A percentile compares a stretch with the other conserved stretches of the same genome.
These are phyloP conservation scores for Steinernema carpocapsae DNA, from an alignment of 2,888 invertebrate genomes.

Conservation along the genomic window DNA sequence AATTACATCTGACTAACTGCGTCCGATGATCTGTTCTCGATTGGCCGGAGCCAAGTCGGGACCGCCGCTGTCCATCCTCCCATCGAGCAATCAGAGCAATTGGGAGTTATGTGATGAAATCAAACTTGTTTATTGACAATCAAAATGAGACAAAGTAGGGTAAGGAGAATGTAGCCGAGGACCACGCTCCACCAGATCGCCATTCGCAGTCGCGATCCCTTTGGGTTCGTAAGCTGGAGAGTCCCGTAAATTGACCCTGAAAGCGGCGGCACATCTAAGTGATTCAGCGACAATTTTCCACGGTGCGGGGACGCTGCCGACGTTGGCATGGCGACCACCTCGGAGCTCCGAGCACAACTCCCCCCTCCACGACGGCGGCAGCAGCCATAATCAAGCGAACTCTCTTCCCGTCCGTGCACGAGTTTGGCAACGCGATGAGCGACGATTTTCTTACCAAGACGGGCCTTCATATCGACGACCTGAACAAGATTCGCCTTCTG, in stretches of 20 bases:
- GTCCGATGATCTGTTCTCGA: conserved; percentile 4
- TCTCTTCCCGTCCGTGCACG: too few species aligned
- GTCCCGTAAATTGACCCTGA: conserved; percentile 14
- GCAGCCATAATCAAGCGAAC: too few species aligned
- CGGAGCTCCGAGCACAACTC: neutral
- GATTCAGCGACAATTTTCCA: neutral
- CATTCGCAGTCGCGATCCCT: conserved; percentile 4
- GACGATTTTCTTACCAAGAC: conserved; percentile 23
- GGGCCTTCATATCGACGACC: conserved; percentile 21
- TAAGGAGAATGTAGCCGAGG: neutral
- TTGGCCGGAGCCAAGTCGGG: neutral
- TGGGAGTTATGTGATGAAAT: neutral
- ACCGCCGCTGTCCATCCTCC: neutral
- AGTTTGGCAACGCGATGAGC: neutral
- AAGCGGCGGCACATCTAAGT: neutral
- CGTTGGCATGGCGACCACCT: conserved; percentile 21
- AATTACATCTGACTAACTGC: conserved; percentile 25
- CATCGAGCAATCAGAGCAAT: neutral
- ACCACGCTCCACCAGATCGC: neutral
- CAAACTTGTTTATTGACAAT: conserved; percentile 1
- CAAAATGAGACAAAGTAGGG: neutral
- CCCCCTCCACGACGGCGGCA: neutral
- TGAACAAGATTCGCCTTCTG: conserved; percentile 19
- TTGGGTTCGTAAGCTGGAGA: neutral
- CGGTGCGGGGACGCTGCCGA: neutral